A percentile compares a stretch with the other conserved stretches of the same genome.
Conservation (phyloP, 2,113 vertebrate genomes). For the Malurus cyaneus region DNA sequence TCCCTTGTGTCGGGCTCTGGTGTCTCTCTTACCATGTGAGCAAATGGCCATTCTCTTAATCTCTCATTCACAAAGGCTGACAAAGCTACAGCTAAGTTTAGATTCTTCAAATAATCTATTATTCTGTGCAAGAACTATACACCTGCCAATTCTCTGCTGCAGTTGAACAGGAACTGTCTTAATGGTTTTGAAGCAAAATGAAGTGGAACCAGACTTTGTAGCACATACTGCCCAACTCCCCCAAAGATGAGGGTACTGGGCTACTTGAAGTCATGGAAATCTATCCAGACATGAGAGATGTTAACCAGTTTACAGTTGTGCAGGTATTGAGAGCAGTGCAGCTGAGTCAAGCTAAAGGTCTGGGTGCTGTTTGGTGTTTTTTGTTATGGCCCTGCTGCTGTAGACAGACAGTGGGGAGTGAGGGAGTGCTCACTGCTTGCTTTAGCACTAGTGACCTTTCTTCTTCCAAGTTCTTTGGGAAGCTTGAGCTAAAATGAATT, state of each 20-base stretch:
- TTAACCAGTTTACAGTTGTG: neutral
- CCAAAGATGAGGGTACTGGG: neutral
- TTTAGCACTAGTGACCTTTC: neutral
- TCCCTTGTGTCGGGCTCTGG: neutral
- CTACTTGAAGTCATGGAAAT: neutral
- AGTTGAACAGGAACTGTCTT: neutral
- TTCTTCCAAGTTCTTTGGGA: neutral
- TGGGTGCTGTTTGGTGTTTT: neutral
- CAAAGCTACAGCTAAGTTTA: neutral
- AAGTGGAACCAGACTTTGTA: neutral
- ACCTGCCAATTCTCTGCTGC: neutral
- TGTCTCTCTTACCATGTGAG: neutral
- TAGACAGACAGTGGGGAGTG: neutral
- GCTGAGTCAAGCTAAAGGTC: neutral
- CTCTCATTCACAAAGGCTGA: neutral
- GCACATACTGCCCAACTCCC: neutral
- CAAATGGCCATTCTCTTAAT: neutral
- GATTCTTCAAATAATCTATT: neutral
- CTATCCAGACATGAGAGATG: neutral
- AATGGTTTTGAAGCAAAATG: neutral
- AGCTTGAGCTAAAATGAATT: neutral
- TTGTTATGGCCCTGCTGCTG: neutral
- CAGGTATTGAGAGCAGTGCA: neutral
- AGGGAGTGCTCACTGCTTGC: neutral
- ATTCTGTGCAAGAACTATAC: neutral